Percentiles rank a stretch among this genome's conserved stretches.
Conservation (phyloP, 2,888 invertebrate genomes). For the Agrotis segetum region DNA sequence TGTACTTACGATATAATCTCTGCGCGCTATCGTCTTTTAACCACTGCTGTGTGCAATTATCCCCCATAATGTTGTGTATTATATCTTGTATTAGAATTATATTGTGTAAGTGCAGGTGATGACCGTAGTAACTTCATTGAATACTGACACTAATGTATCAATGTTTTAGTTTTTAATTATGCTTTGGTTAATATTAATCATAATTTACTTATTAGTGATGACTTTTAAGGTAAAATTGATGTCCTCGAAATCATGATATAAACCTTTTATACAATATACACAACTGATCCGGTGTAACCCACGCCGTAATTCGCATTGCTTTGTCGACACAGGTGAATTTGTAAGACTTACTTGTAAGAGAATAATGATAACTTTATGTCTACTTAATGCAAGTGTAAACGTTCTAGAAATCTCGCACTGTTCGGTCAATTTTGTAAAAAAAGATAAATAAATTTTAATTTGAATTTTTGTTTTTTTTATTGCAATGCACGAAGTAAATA, state of each 20-base stretch:
- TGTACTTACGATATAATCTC: slow-evolving; percentile 80
- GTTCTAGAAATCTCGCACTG: slow-evolving; percentile 91
- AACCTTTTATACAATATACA: slow-evolving; percentile 84
- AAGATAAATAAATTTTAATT: slow-evolving; percentile 89
- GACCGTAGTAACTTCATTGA: slow-evolving; percentile 82
- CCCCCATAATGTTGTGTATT: slow-evolving; percentile 86
- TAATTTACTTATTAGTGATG: slow-evolving; percentile 87
- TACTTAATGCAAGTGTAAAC: slow-evolving; percentile 91
- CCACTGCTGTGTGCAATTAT: slow-evolving; percentile 87
- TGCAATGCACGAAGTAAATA: slow-evolving; percentile 21
- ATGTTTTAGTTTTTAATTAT: slow-evolving; percentile 88
- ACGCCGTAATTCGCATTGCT: slow-evolving; percentile 82
- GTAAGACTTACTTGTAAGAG: slow-evolving; percentile 90
- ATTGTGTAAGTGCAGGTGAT: slow-evolving; percentile 76
- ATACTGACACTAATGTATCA: slow-evolving; percentile 87
- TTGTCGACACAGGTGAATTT: slow-evolving; percentile 88
- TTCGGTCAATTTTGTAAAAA: slow-evolving; percentile 91
- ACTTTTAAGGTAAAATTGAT: slow-evolving; percentile 83
- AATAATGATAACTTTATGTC: slow-evolving; percentile 90
- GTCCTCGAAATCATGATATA: slow-evolving; percentile 87
- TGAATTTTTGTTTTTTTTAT: slow-evolving; percentile 78
- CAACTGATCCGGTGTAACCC: slow-evolving; percentile 78
- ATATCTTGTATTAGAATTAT: slow-evolving; percentile 87
- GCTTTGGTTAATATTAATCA: slow-evolving; percentile 89
- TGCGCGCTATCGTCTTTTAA: slow-evolving; percentile 81